Evolutionary conservation across 2,113 vertebrate genomes (phyloP).

Genomic region (Sorex fumeus): DNA sequence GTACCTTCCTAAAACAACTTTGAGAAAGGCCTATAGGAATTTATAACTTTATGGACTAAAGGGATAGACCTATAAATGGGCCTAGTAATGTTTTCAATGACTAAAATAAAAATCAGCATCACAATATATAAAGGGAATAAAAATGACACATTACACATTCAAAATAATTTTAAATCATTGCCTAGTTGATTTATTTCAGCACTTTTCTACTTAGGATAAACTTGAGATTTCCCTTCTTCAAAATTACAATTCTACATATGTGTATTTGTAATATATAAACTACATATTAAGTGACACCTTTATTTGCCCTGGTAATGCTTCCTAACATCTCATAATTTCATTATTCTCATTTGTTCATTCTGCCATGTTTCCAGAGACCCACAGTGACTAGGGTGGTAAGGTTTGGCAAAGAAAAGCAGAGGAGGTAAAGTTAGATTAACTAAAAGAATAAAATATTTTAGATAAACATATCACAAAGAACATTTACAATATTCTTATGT

Average conservation of each 20-base stretch:
- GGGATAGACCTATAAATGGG: background rate
- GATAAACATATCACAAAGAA: background rate
- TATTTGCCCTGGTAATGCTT: background rate
- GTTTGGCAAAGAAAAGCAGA: slow-evolving; percentile 34
- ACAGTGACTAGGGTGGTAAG: background rate
- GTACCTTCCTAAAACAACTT: background rate
- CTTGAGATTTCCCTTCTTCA: background rate
- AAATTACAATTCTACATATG: background rate
- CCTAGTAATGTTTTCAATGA: slow-evolving; percentile 40
- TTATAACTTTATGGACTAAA: slow-evolving; percentile 3
- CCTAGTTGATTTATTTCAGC: background rate
- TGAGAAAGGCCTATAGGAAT: background rate
- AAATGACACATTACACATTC: background rate
- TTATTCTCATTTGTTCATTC: background rate
- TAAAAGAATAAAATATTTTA: slow-evolving; percentile 23
- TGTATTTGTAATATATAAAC: background rate
- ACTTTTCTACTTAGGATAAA: background rate
- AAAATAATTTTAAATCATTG: background rate
- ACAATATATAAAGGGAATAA: slow-evolving; percentile 3
- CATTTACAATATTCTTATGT: background rate
- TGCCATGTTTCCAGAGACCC: background rate
- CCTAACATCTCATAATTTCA: background rate
- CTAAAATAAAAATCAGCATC: slow-evolving; percentile 64
- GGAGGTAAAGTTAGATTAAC: slow-evolving; percentile 37
- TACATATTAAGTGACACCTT: background rate